These are phyloP conservation scores for Atopsyche davidsoni DNA, from an alignment of 1,140 invertebrate species.

Conservation along the genomic window DNA sequence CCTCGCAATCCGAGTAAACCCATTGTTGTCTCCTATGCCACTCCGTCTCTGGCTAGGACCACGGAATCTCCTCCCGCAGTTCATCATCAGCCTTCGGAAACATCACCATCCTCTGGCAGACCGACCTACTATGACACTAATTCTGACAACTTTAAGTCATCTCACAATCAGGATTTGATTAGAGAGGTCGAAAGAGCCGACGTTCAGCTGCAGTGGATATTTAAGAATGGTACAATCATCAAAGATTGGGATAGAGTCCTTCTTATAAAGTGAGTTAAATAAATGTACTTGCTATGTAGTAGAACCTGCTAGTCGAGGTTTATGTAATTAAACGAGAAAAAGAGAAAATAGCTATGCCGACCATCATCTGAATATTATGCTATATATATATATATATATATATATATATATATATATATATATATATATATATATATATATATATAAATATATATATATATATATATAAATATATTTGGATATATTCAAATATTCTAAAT, in stretches of 20 bases:
- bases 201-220: slow-evolving; percentile 22
- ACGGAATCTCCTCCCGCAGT: slow-evolving; percentile 5
- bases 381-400: slow-evolving; percentile 8
- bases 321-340: not conserved
- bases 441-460: too few relatives aligned
- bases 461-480: too few relatives aligned
- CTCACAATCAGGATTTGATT: slow-evolving; percentile 23
- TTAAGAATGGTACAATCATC: slow-evolving; percentile 22
- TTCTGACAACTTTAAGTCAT: slow-evolving; percentile 24
- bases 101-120: slow-evolving; percentile 5
- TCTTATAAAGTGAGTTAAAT: slow-evolving; percentile 18
- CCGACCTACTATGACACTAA: slow-evolving; percentile 24
- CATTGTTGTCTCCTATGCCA: slow-evolving; percentile 18
- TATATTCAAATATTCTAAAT: too few relatives aligned
- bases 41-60: not conserved
- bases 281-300: too few relatives aligned
- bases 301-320: too few relatives aligned
- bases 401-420: not conserved
- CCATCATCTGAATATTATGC: too few relatives aligned
- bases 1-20: slow-evolving; percentile 25
- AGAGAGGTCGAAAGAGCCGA: slow-evolving; percentile 24
- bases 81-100: not conserved
- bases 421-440: slow-evolving; percentile 5
- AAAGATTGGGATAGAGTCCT: slow-evolving; percentile 21
- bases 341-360: not conserved